Evolutionary conservation across 2,113 vertebrate species (phyloP).

Genomic region (Sinocyclocheilus anophthalmus): DNA sequence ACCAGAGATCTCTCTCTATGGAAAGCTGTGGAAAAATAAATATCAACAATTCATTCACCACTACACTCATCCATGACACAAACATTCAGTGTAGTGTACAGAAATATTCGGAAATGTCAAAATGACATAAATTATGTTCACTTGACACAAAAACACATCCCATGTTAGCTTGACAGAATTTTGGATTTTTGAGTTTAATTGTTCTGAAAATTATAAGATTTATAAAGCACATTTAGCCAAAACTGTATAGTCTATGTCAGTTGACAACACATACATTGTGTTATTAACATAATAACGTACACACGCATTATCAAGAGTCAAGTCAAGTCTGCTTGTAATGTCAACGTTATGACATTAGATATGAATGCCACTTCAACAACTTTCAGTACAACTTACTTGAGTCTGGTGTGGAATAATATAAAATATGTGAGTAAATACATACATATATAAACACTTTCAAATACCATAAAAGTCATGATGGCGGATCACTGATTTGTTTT

Average conservation of each 20-base stretch:
- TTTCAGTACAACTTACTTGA: not conserved
- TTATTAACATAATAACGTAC: too few species aligned
- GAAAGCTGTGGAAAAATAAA: not conserved
- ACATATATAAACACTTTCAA: not conserved
- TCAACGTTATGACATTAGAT: not conserved
- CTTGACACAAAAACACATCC: not conserved
- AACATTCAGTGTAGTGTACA: not conserved
- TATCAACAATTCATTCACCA: not conserved
- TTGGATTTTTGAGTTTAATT: not conserved
- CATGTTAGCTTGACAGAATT: not conserved
- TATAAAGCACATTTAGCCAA: not conserved
- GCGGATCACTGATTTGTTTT: too few species aligned
- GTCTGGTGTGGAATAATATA: too few species aligned
- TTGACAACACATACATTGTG: not conserved
- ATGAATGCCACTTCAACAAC: not conserved
- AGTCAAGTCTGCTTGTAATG: too few species aligned
- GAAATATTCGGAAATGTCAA: not conserved
- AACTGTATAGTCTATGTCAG: not conserved
- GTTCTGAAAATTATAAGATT: not conserved
- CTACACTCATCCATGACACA: not conserved
- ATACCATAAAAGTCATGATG: not conserved
- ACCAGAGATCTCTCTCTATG: not conserved
- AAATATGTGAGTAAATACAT: too few species aligned
- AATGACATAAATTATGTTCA: not conserved
- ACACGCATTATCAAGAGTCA: too few species aligned